Base-by-base conservation (phyloP, 2,113 vertebrate species). In the Lucifuga dentata region DNA sequence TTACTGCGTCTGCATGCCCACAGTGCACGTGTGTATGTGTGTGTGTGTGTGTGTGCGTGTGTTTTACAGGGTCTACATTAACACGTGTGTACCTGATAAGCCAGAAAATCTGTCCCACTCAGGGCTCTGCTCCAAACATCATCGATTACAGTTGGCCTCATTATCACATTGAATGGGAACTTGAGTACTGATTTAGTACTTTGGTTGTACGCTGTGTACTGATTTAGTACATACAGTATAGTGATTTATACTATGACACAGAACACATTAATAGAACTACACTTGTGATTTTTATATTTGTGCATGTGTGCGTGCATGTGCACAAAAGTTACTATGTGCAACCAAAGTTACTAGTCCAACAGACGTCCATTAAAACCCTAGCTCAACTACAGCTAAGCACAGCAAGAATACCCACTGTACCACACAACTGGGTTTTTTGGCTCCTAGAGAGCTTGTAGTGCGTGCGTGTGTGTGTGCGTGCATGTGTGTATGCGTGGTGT, bases 71-170 rank as follows among this genome's bases (percentile, higher is more conserved):
- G 56, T 41, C 13, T 20, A 17, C 44, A 38, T 7, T 24, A 68
- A 41, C 36, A 57, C 15, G 2, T 5, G 41, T 41, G 17, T 12
- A 53, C 67, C 43, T 8, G 58, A 76, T 68, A 71, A 78, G 62
- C 64, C 71, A 50, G 58, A 46, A 69, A 51, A 49, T 60, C n/a
- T 0, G 8, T 21, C 59, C 20, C 23, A 58, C 53, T 62, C 51
- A 26, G 1, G 39, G 29, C 71, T 75, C 17, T 20, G 51, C 52
- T 59, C 76, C 67, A 73, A 76, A 52, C 44, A 60, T 66, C 45
- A 60, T 69, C 8, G n/a, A 67, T 73, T 55, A 62, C 16, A 69
- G 55, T 62, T 44, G 69, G 48, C 67, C 24, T 83, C 72, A 50
- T 72, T 64, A 66, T 71, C 67, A 66, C 58, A 23, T 33, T 2